phyloP scores from a whole-genome alignment of 2,888 invertebrate species.

The Drosophila cracens region DNA sequence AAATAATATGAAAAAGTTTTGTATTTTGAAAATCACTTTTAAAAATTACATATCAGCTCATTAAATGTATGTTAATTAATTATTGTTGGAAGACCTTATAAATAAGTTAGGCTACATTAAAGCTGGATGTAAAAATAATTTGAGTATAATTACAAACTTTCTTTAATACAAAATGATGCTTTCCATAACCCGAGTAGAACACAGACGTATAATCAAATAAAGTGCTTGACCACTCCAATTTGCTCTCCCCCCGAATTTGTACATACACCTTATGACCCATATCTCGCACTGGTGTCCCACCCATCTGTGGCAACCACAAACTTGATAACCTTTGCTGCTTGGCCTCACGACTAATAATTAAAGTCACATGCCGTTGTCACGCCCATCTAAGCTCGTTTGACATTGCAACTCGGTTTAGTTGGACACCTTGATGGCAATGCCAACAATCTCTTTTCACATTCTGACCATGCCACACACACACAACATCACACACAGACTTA shows the following conservation, averaged over 20 bases:
- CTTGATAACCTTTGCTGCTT: slow-evolving; percentile 35
- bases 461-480: slow-evolving; percentile 34
- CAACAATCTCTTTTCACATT: slow-evolving; percentile 65
- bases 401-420: slow-evolving; percentile 48
- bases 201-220: slow-evolving; percentile 41
- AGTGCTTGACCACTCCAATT: slow-evolving; percentile 28
- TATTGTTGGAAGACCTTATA: neutral
- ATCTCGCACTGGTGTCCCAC: neutral
- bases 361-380: slow-evolving; percentile 49
- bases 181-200: neutral
- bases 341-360: slow-evolving; percentile 57
- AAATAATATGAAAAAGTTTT: neutral
- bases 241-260: neutral
- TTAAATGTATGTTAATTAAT: neutral
- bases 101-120: neutral
- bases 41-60: neutral
- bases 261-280: slow-evolving; percentile 18
- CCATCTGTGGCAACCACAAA: slow-evolving; percentile 23
- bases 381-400: slow-evolving; percentile 45
- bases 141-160: slow-evolving; percentile 1
- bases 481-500: slow-evolving; percentile 16
- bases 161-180: neutral
- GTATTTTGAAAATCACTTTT: neutral
- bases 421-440: slow-evolving; percentile 63
- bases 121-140: neutral